Evolutionary conservation across 2,113 vertebrate genomes (phyloP).

Genomic region (Mus pahari): DNA sequence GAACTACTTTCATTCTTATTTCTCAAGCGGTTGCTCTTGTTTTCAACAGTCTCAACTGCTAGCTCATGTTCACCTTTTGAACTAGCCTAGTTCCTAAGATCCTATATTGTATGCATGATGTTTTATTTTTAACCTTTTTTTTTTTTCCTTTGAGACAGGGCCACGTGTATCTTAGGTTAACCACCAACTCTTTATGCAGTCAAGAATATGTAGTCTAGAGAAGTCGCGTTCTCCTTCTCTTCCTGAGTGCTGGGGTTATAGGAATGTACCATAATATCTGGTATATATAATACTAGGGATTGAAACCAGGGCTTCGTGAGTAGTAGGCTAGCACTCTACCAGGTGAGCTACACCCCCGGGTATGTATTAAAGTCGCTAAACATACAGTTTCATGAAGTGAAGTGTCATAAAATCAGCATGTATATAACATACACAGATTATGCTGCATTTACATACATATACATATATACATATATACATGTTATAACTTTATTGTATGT

Average conservation of each 20-base stretch:
- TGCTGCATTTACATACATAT: neutral
- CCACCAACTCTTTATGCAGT: neutral
- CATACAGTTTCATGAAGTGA: neutral
- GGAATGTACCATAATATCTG: neutral
- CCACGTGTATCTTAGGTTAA: neutral
- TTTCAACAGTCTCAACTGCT: neutral
- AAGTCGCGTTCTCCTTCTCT: neutral
- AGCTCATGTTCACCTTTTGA: conserved; percentile 1
- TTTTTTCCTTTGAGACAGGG: neutral
- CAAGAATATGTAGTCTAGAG: neutral
- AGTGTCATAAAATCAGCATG: neutral
- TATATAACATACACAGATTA: neutral
- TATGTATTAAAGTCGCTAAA: neutral
- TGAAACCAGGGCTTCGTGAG: neutral
- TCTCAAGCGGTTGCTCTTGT: neutral
- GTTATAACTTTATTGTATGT: neutral
- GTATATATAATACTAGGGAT: neutral
- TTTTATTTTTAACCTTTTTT: neutral
- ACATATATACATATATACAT: neutral
- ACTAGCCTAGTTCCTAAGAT: neutral
- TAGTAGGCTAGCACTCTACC: neutral
- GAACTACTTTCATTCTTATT: neutral
- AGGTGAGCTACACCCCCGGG: neutral
- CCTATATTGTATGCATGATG: neutral
- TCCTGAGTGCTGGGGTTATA: neutral